These are phyloP conservation scores for Bathynomus jamesi DNA, from an alignment of 1,140 invertebrate species.

Conservation along the genomic window DNA sequence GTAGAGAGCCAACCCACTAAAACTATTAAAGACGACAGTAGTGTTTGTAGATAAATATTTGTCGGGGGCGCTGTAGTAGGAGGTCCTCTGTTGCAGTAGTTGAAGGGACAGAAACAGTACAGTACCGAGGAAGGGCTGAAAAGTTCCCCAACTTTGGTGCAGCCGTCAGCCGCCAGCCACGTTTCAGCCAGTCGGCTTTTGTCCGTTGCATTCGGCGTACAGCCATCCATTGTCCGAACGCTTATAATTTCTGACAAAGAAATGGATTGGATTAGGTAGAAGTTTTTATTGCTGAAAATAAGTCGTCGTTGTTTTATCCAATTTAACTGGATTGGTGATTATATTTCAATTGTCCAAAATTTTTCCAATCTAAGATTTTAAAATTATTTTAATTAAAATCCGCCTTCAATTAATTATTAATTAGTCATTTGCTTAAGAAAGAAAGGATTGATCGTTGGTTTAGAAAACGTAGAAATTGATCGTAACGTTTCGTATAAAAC, in stretches of 20 bases:
- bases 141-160: slow-evolving; percentile 44
- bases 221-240: slow-evolving; percentile 55
- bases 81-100: slow-evolving; percentile 57
- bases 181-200: slow-evolving; percentile 49
- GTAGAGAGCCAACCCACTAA: no score
- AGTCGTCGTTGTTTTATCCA: not conserved
- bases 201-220: slow-evolving; percentile 59
- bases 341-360: not conserved
- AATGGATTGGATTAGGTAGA: not conserved
- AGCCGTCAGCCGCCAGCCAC: slow-evolving; percentile 57
- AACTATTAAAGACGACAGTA: no score
- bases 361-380: no score
- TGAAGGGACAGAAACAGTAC: slow-evolving; percentile 59
- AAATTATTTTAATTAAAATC: no score
- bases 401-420: no score
- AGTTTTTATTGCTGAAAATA: not conserved
- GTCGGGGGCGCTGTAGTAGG: no score
- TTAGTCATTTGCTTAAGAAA: no score
- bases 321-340: not conserved
- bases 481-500: no score
- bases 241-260: slow-evolving; percentile 53
- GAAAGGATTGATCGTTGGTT: no score
- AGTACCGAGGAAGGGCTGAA: slow-evolving; percentile 45
- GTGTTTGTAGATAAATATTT: no score
- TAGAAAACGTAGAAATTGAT: no score